Conservation (phyloP, 2,888 invertebrate genomes). For the Rhorus exstirpatorius region DNA sequence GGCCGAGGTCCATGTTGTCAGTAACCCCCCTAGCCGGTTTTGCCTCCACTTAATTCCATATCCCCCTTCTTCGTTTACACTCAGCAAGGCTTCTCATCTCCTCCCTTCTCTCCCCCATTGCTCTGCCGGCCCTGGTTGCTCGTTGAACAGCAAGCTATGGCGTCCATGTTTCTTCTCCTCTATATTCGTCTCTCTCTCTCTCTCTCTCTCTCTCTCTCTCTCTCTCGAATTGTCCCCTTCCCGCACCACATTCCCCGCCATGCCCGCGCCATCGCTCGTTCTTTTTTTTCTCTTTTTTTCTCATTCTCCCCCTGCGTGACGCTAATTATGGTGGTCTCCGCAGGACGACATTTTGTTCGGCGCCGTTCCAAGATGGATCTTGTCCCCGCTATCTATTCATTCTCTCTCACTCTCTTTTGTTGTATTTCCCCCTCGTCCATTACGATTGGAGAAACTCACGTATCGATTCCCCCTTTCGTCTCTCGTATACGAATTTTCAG, state of each 20-base stretch:
- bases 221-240: slow-evolving; percentile 43
- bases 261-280: slow-evolving; percentile 34
- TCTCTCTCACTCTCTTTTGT: slow-evolving; percentile 52
- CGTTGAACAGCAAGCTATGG: slow-evolving; percentile 50
- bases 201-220: slow-evolving; percentile 64
- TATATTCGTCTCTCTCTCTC: slow-evolving; percentile 61
- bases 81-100: slow-evolving; percentile 37
- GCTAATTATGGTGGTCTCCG: slow-evolving; percentile 84
- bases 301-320: slow-evolving; percentile 67
- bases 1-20: slow-evolving; percentile 81
- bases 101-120: slow-evolving; percentile 28
- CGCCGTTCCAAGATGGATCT: slow-evolving; percentile 82
- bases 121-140: slow-evolving; percentile 51
- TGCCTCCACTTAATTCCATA: slow-evolving; percentile 68
- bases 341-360: slow-evolving; percentile 85
- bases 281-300: slow-evolving; percentile 38
- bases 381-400: slow-evolving; percentile 58
- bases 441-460: slow-evolving; percentile 58
- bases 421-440: slow-evolving; percentile 44
- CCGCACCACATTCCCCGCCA: slow-evolving; percentile 28
- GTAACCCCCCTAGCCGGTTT: slow-evolving; percentile 77
- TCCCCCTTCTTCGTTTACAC: slow-evolving; percentile 60
- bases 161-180: slow-evolving; percentile 68
- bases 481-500: slow-evolving; percentile 41
- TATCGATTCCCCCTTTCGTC: slow-evolving; percentile 61